Evolutionary conservation across 2,113 vertebrate genomes (phyloP), one percentile per base, ranked within the genome.

Genomic region (Opisthocomus hoazin): DNA sequence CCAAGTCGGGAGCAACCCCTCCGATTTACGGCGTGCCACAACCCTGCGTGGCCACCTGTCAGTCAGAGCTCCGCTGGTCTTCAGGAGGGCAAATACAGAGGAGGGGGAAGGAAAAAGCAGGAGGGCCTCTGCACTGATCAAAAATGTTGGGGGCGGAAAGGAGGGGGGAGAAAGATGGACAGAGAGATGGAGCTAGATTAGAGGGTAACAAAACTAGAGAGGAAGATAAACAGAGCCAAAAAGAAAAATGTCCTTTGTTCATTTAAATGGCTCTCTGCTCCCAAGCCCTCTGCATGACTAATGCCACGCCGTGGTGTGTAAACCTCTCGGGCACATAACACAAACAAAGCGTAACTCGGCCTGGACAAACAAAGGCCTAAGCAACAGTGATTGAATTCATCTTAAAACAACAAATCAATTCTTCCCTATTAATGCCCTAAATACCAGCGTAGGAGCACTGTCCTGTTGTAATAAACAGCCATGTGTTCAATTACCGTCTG

Each of bases 331-430:
- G 92, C 94, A 95, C 95, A 96, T 93, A 97, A 87, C 92, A 97
- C 83, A 97, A 97, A 97, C 92, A 97, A 96, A 97, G 93, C 93
- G 79, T 97, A 97, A 97, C 94, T 98, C 19, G 96, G 97, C 95
- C 95, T 97, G 90, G 84, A 91, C 93, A 97, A 97, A 97, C 91
- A 96, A 97, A 97, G 87, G 90, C 66, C 93, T 85, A 77, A 96
- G 91, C 84, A 96, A 97, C 84, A 94, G 93, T 95, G 94, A 97
- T 96, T 96, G 96, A 97, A 97, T 98, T 96, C 93, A 96, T 97
- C 94, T 96, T 95, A 94, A 97, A 98, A 97, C 61, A 97, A 95
- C 83, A 97, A 97, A 98, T 97, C 97, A 97, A 97, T 97, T 97
- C 90, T 95, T 97, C 95, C 93, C 95, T 96, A 91, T 97, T 97